phyloP scores from a whole-genome alignment of 2,113 vertebrate species.

The Nycticorax nycticorax region DNA sequence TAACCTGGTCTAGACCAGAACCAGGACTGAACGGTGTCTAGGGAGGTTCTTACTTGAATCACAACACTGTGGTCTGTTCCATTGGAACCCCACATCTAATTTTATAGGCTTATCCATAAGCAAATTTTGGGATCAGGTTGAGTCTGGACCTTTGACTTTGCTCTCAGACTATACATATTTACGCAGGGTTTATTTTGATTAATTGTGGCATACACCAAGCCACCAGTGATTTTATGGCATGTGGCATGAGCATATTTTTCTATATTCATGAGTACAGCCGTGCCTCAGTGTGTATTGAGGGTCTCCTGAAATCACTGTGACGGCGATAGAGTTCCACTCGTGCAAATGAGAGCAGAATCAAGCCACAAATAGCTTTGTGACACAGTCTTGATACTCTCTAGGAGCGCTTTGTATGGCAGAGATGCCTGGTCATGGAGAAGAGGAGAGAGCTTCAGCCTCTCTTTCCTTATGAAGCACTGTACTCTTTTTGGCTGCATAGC shows the following conservation, averaged over 20 bases:
- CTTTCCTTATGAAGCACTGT: neutral
- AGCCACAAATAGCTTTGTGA: neutral
- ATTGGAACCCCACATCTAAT: neutral
- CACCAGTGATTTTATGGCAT: neutral
- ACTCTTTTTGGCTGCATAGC: neutral
- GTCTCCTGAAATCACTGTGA: neutral
- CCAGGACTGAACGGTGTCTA: neutral
- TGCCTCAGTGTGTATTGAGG: neutral
- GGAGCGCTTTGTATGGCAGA: neutral
- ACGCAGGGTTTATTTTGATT: neutral
- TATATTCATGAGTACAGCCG: neutral
- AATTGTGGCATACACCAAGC: neutral
- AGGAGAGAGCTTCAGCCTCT: neutral
- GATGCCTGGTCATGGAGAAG: neutral
- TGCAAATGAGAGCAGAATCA: neutral
- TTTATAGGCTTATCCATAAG: neutral
- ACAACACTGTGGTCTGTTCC: neutral
- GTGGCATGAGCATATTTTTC: neutral
- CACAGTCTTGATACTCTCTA: neutral
- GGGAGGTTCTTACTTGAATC: neutral
- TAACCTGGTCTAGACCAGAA: neutral
- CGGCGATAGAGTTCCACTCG: neutral
- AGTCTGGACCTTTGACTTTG: neutral
- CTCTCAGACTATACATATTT: neutral
- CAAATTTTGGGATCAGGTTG: neutral